These are phyloP conservation scores for Drosophila guanche DNA, from an alignment of 1,140 invertebrate species.

Conservation along the genomic window DNA sequence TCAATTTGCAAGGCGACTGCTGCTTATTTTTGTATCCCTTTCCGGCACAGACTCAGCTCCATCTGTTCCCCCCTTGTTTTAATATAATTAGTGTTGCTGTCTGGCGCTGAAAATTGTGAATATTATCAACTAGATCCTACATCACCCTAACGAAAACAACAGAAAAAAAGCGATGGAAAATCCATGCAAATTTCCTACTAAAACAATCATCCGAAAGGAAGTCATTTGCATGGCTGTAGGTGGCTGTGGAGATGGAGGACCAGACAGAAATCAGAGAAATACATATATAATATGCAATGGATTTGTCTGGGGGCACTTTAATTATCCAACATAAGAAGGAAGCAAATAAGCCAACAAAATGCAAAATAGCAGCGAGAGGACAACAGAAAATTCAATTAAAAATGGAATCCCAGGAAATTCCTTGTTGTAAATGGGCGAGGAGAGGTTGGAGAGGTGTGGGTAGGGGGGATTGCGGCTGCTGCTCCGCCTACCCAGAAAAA, in stretches of 20 bases:
- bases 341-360: slow-evolving; percentile 57
- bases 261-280: slow-evolving; percentile 5
- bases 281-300: slow-evolving; percentile 54
- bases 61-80: slow-evolving; percentile 35
- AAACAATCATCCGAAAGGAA: slow-evolving; percentile 36
- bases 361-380: slow-evolving; percentile 50
- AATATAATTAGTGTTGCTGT: slow-evolving; percentile 71
- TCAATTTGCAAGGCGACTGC: slow-evolving; percentile 49
- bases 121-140: slow-evolving; percentile 64
- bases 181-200: slow-evolving; percentile 36
- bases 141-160: slow-evolving; percentile 17
- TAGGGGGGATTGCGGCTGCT: too few relatives aligned
- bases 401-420: slow-evolving; percentile 78
- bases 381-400: slow-evolving; percentile 76
- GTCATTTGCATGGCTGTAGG: slow-evolving; percentile 19
- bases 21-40: slow-evolving; percentile 20
- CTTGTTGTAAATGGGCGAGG: slow-evolving; percentile 52
- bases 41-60: background rate
- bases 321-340: slow-evolving; percentile 56
- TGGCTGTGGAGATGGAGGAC: too few relatives aligned
- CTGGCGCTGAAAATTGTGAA: slow-evolving; percentile 62
- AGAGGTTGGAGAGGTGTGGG: too few relatives aligned
- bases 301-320: slow-evolving; percentile 55
- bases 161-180: slow-evolving; percentile 22
- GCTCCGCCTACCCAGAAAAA: slow-evolving; percentile 43